Evolutionary conservation across 2,888 invertebrate species (phyloP).

Genomic region (Ecdyonurus torrentis): DNA sequence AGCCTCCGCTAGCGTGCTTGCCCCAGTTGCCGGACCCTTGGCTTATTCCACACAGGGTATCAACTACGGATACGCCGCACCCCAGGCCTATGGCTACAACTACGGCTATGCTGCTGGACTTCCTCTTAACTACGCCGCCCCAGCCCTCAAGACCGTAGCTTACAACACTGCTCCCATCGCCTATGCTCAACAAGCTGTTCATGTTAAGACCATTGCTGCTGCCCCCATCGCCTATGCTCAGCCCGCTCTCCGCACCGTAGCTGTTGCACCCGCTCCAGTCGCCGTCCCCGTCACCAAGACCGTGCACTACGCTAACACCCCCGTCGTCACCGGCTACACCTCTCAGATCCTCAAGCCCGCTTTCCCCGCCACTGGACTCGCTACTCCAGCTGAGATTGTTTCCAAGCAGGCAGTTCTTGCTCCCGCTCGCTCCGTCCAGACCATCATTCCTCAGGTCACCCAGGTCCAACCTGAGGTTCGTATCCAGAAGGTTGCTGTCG

Average conservation of each 20-base stretch:
- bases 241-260: background rate
- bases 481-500: slow-evolving; percentile 18
- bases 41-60: background rate
- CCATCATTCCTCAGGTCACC: slow-evolving; percentile 23
- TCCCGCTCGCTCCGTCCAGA: slow-evolving; percentile 22
- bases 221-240: background rate
- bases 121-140: slow-evolving; percentile 5
- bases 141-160: slow-evolving; percentile 3
- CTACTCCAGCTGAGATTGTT: slow-evolving; percentile 18
- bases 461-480: slow-evolving; percentile 21
- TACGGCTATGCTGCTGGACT: slow-evolving; percentile 4
- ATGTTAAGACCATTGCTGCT: too few species aligned
- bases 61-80: background rate
- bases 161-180: slow-evolving; percentile 15
- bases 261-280: background rate
- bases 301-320: slow-evolving; percentile 11
- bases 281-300: slow-evolving; percentile 11
- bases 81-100: slow-evolving; percentile 14
- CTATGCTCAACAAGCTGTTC: too few species aligned
- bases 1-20: background rate
- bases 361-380: slow-evolving; percentile 18
- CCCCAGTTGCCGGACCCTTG: background rate
- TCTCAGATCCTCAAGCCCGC: slow-evolving; percentile 3
- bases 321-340: slow-evolving; percentile 13
- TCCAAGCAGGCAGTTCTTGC: slow-evolving; percentile 20